Conservation (phyloP, 2,888 invertebrate species). For the Leptinotarsa peninsularis region DNA sequence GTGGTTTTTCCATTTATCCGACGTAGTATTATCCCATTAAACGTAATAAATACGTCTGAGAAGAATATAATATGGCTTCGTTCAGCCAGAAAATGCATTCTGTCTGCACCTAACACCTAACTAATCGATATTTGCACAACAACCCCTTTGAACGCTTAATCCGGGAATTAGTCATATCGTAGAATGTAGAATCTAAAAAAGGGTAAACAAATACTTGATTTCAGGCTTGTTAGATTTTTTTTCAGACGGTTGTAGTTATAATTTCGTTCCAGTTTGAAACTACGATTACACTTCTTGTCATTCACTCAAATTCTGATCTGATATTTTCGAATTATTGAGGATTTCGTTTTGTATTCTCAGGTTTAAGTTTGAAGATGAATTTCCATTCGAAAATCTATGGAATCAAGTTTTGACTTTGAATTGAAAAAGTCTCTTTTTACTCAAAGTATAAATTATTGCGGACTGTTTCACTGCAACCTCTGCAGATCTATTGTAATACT, state of each 20-base stretch:
- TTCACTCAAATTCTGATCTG: too few species aligned
- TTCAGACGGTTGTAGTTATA: background rate
- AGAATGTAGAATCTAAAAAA: background rate
- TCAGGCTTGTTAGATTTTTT: background rate
- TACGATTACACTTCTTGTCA: too few species aligned
- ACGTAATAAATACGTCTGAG: slow-evolving; percentile 55
- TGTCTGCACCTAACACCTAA: slow-evolving; percentile 33
- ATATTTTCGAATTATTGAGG: too few species aligned
- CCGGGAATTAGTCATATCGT: slow-evolving; percentile 16
- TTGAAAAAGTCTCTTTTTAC: too few species aligned
- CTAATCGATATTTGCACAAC: slow-evolving; percentile 42
- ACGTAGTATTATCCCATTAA: slow-evolving; percentile 53
- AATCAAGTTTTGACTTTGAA: too few species aligned
- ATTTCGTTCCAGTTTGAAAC: too few species aligned
- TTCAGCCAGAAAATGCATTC: slow-evolving; percentile 35
- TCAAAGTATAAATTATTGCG: too few species aligned
- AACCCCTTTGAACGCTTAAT: slow-evolving; percentile 33
- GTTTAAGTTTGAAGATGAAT: too few species aligned
- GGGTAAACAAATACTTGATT: background rate
- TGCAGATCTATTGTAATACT: too few species aligned
- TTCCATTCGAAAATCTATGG: too few species aligned
- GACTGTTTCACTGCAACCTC: too few species aligned
- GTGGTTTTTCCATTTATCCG: slow-evolving; percentile 54
- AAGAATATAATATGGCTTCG: slow-evolving; percentile 47
- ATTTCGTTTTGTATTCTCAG: too few species aligned